phyloP scores from a whole-genome alignment of 2,797 vertebrate genomes.

The Numenius phaeopus region DNA sequence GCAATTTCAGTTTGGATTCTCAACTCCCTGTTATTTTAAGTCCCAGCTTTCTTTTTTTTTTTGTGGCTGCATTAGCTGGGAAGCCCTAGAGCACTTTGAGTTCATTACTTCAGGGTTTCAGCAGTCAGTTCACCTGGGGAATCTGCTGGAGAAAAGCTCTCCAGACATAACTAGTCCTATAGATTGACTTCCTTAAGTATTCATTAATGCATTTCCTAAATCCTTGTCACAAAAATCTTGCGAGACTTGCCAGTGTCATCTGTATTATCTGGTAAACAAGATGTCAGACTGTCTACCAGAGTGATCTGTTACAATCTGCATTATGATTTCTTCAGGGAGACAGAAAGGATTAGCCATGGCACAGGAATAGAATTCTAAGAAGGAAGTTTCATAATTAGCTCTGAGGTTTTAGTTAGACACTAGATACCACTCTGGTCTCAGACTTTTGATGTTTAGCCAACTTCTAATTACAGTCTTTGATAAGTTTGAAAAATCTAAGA shows the following conservation, averaged over 20 bases:
- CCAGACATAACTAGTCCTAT: background rate
- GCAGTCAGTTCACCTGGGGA: background rate
- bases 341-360: slow-evolving; percentile 53
- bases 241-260: background rate
- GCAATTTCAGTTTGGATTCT: background rate
- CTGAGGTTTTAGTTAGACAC: slow-evolving; percentile 38
- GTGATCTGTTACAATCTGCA: background rate
- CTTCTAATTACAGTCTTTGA: background rate
- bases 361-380: slow-evolving; percentile 65
- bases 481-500: background rate
- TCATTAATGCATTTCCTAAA: slow-evolving; percentile 22
- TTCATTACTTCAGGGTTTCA: slow-evolving; percentile 9
- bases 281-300: background rate
- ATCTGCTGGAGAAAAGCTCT: slow-evolving; percentile 17
- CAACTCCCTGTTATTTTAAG: background rate
- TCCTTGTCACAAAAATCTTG: background rate
- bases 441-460: slow-evolving; percentile 26
- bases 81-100: background rate
- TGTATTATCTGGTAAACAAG: slow-evolving; percentile 35
- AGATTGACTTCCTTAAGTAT: background rate
- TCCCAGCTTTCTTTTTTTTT: background rate
- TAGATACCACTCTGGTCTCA: slow-evolving; percentile 3
- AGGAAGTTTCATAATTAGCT: slow-evolving; percentile 56
- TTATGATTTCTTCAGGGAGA: slow-evolving; percentile 31
- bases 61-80: background rate